Evolutionary conservation across 1,140 invertebrate species (phyloP).

Genomic region (Anastrepha obliqua): DNA sequence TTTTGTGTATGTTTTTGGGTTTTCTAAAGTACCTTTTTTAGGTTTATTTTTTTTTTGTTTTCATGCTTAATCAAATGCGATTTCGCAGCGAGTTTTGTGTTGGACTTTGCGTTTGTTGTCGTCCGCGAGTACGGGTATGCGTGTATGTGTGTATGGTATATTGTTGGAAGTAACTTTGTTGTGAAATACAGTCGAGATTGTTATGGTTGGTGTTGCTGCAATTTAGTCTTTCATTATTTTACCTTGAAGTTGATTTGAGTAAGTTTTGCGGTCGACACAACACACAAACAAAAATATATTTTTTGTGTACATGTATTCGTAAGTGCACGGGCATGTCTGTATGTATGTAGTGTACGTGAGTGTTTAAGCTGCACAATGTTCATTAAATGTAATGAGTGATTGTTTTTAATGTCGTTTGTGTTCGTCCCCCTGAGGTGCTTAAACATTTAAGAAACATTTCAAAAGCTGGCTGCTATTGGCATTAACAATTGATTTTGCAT

Average conservation of each 20-base stretch:
- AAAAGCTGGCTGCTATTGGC: not conserved
- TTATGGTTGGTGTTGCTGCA: not conserved
- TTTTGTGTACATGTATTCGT: not conserved
- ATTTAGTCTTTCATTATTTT: conserved; percentile 8
- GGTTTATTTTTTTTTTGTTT: not conserved
- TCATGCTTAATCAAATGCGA: not conserved
- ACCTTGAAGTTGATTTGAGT: conserved; percentile 1
- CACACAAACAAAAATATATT: not conserved
- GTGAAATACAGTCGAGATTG: not conserved
- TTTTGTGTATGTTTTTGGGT: not conserved
- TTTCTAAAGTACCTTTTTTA: not conserved
- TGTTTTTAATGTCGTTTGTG: conserved; percentile 4
- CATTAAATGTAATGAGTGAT: conserved; percentile 36
- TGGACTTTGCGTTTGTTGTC: too few relatives aligned
- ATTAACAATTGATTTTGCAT: conserved; percentile 17
- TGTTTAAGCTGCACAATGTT: not conserved
- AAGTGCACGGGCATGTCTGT: not conserved
- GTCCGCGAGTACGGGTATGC: too few relatives aligned
- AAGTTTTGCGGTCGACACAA: not conserved
- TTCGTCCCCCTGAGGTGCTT: not conserved
- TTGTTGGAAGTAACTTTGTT: too few relatives aligned
- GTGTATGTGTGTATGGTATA: too few relatives aligned
- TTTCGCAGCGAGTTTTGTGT: too few relatives aligned
- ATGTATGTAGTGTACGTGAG: not conserved
- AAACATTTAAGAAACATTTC: not conserved